Evolutionary conservation across 2,797 vertebrate genomes (phyloP).

Genomic region (Catostomus latipinnis): DNA sequence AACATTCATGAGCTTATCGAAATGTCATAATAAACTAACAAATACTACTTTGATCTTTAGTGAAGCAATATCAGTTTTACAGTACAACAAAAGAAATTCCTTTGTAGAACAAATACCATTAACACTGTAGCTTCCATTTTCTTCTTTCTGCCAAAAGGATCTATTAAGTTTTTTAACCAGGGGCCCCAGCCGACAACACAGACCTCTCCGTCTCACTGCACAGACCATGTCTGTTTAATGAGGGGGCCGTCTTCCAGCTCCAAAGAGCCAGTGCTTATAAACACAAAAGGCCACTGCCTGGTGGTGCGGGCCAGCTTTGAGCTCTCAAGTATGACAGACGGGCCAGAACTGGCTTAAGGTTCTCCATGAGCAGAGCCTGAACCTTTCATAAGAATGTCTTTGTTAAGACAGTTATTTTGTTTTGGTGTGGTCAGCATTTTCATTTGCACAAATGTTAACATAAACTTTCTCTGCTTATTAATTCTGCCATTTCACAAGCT

Average conservation of each 20-base stretch:
- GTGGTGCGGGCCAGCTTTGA: constrained; percentile 37
- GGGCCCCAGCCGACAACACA: constrained; percentile 36
- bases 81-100: constrained; percentile 1
- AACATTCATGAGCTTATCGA: too few species aligned
- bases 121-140: constrained; percentile 19
- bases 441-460: background rate
- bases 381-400: constrained; percentile 31
- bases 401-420: constrained; percentile 19
- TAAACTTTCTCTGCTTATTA: background rate
- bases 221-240: constrained; percentile 50
- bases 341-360: constrained; percentile 14
- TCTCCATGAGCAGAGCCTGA: constrained; percentile 10
- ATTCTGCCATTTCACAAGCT: constrained; percentile 9
- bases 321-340: constrained; percentile 44
- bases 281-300: constrained; percentile 46
- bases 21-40: background rate
- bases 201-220: constrained; percentile 28
- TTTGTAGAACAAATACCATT: constrained; percentile 31
- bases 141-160: constrained; percentile 30
- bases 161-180: constrained; percentile 23
- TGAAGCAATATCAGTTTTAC: background rate
- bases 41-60: constrained; percentile 7
- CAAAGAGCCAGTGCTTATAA: constrained; percentile 43
- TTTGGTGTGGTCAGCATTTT: constrained; percentile 31
- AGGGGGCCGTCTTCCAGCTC: constrained; percentile 49